Percentiles rank a stretch among this genome's conserved stretches.
These are phyloP conservation scores for Beaufortia kweichowensis DNA, from an alignment of 2,113 vertebrate genomes.

Conservation along the genomic window DNA sequence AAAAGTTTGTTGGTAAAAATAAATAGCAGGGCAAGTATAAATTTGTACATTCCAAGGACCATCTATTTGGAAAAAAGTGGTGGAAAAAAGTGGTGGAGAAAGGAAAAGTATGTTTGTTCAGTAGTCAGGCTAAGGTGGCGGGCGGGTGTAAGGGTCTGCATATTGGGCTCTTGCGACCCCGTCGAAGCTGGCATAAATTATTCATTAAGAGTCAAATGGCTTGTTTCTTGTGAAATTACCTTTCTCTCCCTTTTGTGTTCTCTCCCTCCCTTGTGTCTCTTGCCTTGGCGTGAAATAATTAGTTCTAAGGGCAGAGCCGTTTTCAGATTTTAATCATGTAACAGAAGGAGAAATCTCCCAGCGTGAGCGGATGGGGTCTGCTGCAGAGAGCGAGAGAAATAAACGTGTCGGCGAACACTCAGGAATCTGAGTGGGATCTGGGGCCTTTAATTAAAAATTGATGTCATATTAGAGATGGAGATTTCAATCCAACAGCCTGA, in stretches of 20 bases:
- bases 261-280: conserved; percentile 46
- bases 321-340: conserved; percentile 74
- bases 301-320: conserved; percentile 68
- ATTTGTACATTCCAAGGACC: too few relatives aligned
- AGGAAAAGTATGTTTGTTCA: conserved; percentile 3
- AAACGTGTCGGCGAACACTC: conserved; percentile 63
- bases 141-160: conserved; percentile 31
- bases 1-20: too few relatives aligned
- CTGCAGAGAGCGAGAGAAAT: conserved; percentile 40
- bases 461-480: conserved; percentile 75
- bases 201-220: conserved; percentile 73
- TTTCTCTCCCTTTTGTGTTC: conserved; percentile 48
- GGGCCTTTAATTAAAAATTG: conserved; percentile 76
- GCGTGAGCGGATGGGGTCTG: conserved; percentile 68
- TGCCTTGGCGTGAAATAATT: conserved; percentile 68
- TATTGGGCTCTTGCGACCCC: conserved; percentile 62
- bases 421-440: conserved; percentile 65
- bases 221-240: conserved; percentile 75
- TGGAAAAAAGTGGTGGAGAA: not conserved
- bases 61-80: not conserved
- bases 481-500: conserved; percentile 68
- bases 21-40: too few relatives aligned
- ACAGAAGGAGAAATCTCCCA: conserved; percentile 65
- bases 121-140: not conserved
- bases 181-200: conserved; percentile 69